Evolutionary conservation across 1,140 invertebrate species (phyloP).

Genomic region (Drepana arcuata): DNA sequence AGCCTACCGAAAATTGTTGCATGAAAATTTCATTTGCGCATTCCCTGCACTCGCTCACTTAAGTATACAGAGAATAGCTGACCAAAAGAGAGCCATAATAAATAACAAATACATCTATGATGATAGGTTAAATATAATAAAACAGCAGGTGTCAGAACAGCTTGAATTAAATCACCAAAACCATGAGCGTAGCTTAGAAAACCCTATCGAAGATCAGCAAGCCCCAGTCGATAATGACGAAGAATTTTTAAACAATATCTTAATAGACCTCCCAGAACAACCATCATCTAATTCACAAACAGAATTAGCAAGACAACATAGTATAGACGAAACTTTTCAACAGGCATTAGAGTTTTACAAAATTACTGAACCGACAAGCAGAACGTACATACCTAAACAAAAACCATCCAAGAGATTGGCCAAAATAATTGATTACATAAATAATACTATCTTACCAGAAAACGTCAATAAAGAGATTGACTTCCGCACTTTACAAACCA

Average conservation of each 20-base stretch:
- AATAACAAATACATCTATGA: constrained; percentile 1
- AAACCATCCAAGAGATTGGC: constrained; percentile 13
- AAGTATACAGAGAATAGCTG: constrained; percentile 3
- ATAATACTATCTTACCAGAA: constrained; percentile 3
- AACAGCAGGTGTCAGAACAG: background rate
- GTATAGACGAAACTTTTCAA: background rate
- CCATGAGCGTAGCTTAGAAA: background rate
- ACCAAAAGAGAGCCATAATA: constrained; percentile 3
- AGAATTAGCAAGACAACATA: too few species aligned
- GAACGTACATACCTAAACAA: constrained; percentile 10
- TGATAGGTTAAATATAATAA: background rate
- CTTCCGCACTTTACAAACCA: constrained; percentile 11
- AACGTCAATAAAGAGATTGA: constrained; percentile 3
- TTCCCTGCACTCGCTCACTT: background rate
- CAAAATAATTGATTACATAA: constrained; percentile 7
- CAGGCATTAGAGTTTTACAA: background rate
- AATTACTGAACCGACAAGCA: constrained; percentile 5
- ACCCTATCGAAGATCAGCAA: background rate
- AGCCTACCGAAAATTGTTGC: constrained; percentile 11
- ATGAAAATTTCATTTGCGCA: constrained; percentile 6
- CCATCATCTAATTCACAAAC: too few species aligned
- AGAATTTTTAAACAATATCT: background rate
- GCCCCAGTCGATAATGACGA: background rate
- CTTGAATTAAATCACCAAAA: background rate
- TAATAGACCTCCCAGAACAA: background rate